phyloP scores from a whole-genome alignment of 2,797 vertebrate genomes.

The Potorous gilbertii region DNA sequence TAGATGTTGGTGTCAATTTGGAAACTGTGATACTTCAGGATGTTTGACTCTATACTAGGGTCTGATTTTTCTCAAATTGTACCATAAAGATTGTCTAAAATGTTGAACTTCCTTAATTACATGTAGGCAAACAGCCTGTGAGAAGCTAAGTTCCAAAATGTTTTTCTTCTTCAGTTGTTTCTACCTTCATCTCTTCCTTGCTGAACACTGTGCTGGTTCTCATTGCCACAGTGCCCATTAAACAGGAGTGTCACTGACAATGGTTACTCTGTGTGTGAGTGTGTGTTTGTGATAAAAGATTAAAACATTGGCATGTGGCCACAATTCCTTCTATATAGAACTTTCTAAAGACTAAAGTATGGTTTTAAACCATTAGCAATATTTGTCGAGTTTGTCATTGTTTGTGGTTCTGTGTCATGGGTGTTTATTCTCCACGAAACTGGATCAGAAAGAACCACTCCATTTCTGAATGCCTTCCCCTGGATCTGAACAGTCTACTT shows the following conservation, averaged over 20 bases:
- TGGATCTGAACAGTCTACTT: background rate
- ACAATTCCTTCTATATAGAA: background rate
- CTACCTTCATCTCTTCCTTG: background rate
- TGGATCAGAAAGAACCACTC: no score
- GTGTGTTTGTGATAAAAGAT: background rate
- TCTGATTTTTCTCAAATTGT: background rate
- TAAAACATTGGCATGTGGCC: background rate
- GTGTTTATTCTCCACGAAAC: background rate
- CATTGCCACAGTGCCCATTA: background rate
- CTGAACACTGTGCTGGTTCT: background rate
- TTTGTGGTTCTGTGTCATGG: background rate
- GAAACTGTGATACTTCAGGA: fast-evolving
- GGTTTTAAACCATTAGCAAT: background rate
- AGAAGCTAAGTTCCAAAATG: background rate
- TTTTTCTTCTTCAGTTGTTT: background rate
- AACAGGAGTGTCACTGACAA: background rate
- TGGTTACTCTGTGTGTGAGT: background rate
- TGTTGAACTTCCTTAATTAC: background rate
- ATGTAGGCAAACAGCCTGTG: background rate
- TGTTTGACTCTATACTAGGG: background rate
- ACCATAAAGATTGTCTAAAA: background rate
- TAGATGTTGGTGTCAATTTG: fast-evolving
- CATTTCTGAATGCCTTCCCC: background rate
- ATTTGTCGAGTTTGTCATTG: background rate
- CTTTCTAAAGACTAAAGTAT: background rate